Evolutionary conservation across 2,888 invertebrate species (phyloP), one percentile per base, ranked within the genome.

Genomic region (Candidula unifasciata): DNA sequence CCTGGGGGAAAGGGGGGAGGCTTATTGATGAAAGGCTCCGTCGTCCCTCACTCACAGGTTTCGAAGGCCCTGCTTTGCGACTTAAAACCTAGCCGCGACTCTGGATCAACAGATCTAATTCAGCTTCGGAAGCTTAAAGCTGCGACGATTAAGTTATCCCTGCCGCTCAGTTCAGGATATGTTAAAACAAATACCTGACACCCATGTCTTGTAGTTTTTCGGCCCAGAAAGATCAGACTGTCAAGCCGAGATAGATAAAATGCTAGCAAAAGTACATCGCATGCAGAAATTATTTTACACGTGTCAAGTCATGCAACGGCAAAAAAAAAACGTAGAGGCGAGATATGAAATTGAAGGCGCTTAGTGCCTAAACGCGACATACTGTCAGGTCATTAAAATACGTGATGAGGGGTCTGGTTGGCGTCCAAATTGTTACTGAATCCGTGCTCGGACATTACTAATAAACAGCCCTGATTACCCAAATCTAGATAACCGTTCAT

Each of bases 401-500:
- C 66, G 18, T 35, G 35, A 8, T 64, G 82, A 74, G 18, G 71
- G 24, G 71, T 57, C 80, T 3, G 27, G n/a, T 18, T 24, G 44
- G 68, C 27, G 66, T 68, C 68, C 80, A 80, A 80, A 68, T 68
- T 57, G 82, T 57, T 64, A 82, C 82, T 33, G 30, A 44, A 82
- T 35, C 37, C 74, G 30, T 54, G 13, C 60, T 74, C 73, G 37
- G 82, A 82, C 82, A 74, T 74, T 44, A 74, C 82, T 82, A 82
- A 82, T 82, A 57, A 82, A 82, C 64, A 60, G 60, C 5, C 64
- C 82, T 82, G 82, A 74, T 82, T 82, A 52, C 74, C 74, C 30
- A 74, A 82, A 60, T 74, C 57, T 44, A 35, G 82, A 74, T 64
- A 69, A 82, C 54, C 74, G 44, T 30, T 82, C 74, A 60, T 82